Evolutionary conservation across 2,113 vertebrate genomes (phyloP).

Genomic region (Labeo rohita): DNA sequence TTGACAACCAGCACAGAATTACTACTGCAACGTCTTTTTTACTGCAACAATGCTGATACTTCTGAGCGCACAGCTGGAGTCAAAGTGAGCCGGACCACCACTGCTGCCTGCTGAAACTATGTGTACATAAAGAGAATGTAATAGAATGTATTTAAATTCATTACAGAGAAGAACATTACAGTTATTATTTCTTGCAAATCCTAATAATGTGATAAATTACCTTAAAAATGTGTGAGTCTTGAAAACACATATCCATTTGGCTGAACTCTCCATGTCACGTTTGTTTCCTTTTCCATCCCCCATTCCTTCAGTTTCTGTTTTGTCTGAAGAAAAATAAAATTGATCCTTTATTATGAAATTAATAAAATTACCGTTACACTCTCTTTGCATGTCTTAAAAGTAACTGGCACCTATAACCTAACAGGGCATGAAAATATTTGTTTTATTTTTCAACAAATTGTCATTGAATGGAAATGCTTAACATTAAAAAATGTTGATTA

Average conservation of each 20-base stretch:
- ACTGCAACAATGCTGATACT: background rate
- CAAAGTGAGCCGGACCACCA: background rate
- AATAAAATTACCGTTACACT: too few species aligned
- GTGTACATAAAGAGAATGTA: background rate
- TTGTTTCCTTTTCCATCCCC: background rate
- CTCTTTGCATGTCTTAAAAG: too few species aligned
- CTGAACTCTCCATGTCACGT: background rate
- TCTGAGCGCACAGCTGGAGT: background rate
- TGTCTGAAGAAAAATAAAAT: background rate
- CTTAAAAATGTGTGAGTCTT: background rate
- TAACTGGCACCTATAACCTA: too few species aligned
- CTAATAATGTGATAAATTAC: background rate
- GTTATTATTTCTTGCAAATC: background rate
- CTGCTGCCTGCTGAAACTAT: background rate
- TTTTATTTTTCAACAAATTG: background rate
- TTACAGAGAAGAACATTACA: background rate
- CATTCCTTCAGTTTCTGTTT: background rate
- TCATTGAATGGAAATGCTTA: background rate
- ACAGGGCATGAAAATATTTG: too few species aligned
- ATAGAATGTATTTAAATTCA: background rate
- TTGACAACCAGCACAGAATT: background rate
- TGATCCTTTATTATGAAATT: too few species aligned
- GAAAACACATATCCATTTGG: background rate
- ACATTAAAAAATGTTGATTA: background rate
- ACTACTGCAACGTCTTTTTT: background rate